Percentiles rank a stretch among this genome's conserved stretches.
Evolutionary conservation across 2,113 vertebrate genomes (phyloP).

Genomic region (Nothobranchius kuhntae): DNA sequence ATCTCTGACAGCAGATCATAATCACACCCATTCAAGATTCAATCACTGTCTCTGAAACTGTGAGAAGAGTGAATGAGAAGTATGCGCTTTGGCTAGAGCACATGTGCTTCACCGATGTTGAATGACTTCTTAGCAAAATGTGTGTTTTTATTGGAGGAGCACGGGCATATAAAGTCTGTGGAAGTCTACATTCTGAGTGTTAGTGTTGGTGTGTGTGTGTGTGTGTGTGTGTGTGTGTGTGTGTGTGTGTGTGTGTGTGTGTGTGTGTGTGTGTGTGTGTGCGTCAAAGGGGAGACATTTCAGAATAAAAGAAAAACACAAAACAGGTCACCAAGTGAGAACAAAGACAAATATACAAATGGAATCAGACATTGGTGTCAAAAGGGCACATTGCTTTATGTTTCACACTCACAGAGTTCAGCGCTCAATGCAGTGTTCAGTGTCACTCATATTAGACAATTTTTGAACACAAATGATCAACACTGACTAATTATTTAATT

Average conservation of each 20-base stretch:
- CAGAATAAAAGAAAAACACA: slow-evolving; percentile 43
- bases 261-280: not conserved
- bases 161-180: slow-evolving; percentile 21
- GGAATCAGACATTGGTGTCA: slow-evolving; percentile 19
- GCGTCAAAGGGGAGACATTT: not conserved
- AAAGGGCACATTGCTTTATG: slow-evolving; percentile 22
- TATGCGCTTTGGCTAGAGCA: slow-evolving; percentile 38
- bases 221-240: slow-evolving; percentile 2
- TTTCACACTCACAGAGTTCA: slow-evolving; percentile 21
- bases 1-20: slow-evolving; percentile 68
- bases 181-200: slow-evolving; percentile 15
- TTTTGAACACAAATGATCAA: not conserved
- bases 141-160: slow-evolving; percentile 43
- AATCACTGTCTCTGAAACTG: slow-evolving; percentile 63
- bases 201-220: not conserved
- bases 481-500: not conserved
- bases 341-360: slow-evolving; percentile 41
- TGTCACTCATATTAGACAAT: not conserved
- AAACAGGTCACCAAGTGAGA: slow-evolving; percentile 34
- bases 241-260: not conserved
- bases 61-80: slow-evolving; percentile 50
- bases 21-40: slow-evolving; percentile 67
- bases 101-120: slow-evolving; percentile 45
- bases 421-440: not conserved
- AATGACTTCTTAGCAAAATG: slow-evolving; percentile 45